Evolutionary conservation across 2,888 invertebrate species (phyloP).

Genomic region (Stenchaetothrips biformis): DNA sequence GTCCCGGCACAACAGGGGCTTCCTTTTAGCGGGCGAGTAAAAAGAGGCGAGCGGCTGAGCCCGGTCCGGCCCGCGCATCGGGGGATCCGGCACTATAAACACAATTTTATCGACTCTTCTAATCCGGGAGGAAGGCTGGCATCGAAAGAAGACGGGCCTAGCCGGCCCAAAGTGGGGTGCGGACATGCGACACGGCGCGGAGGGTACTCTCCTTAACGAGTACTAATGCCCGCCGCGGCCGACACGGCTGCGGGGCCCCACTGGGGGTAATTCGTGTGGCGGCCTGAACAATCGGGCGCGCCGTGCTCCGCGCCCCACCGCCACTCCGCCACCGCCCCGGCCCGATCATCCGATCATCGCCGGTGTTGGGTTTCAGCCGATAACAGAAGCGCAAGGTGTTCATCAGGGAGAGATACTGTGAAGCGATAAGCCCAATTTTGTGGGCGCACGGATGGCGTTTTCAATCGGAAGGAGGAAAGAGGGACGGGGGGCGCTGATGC

Average conservation of each 20-base stretch:
- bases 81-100: neutral
- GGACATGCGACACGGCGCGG: neutral
- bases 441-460: neutral
- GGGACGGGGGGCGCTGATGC: neutral
- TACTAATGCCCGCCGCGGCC: neutral
- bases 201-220: conserved; percentile 14
- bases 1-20: neutral
- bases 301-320: neutral
- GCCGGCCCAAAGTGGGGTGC: neutral
- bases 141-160: neutral
- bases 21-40: neutral
- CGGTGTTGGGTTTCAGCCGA: neutral
- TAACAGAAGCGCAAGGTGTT: conserved; percentile 14
- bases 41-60: neutral
- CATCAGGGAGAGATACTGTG: conserved; percentile 15
- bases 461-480: neutral
- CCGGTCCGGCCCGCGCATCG: neutral
- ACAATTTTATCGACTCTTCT: conserved; percentile 11
- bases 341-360: neutral
- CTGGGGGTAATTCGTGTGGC: neutral
- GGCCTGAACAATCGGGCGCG: neutral
- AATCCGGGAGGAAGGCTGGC: neutral
- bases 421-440: neutral
- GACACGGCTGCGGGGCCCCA: neutral
- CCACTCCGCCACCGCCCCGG: neutral